Percentiles rank a stretch among this genome's conserved stretches.
phyloP scores from a whole-genome alignment of 2,113 vertebrate species.

The Pachyramphus minor region DNA sequence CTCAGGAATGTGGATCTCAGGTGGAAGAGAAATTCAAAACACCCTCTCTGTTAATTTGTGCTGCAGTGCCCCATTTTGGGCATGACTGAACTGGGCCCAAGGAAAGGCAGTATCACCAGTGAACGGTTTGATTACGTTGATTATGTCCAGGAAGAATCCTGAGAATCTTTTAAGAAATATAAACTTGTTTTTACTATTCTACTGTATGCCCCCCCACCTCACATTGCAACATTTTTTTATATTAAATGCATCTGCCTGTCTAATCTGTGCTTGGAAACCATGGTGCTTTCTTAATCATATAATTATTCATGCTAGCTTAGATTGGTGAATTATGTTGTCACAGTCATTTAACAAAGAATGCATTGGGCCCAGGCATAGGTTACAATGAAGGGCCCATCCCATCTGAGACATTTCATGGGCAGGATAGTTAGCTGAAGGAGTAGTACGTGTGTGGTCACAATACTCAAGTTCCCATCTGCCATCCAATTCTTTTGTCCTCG shows the following conservation, averaged over 20 bases:
- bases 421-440: not conserved
- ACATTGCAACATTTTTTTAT: not conserved
- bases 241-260: not conserved
- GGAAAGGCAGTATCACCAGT: not conserved
- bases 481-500: not conserved
- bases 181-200: not conserved
- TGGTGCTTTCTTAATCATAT: not conserved
- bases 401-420: not conserved
- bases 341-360: not conserved
- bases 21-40: not conserved
- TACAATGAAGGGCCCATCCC: not conserved
- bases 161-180: not conserved
- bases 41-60: not conserved
- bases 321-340: not conserved
- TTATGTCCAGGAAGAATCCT: not conserved
- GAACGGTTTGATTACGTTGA: not conserved
- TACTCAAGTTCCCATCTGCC: not conserved
- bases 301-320: too few species aligned
- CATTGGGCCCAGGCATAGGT: accelerated
- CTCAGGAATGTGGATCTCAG: not conserved
- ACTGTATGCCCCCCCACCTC: not conserved
- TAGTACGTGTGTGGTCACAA: accelerated
- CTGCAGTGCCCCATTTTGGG: not conserved
- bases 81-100: not conserved
- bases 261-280: not conserved